Base-by-base conservation (phyloP, 1,140 invertebrate genomes). In the Apolygus lucorum region DNA sequence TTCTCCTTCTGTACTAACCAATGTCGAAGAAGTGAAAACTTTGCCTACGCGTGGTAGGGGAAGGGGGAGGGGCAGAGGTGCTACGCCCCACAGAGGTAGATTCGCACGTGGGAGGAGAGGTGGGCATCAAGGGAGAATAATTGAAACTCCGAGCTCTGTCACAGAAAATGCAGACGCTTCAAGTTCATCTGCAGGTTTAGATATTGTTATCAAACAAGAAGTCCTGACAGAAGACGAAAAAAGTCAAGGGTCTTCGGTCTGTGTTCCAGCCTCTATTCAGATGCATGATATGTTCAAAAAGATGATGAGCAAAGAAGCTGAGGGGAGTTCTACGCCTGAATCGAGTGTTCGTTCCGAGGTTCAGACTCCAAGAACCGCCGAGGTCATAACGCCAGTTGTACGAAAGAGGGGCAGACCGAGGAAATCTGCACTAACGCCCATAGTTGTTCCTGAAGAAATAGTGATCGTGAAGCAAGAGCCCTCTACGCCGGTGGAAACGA, bases 361-460 rank as follows among this genome's bases (percentile, higher is more conserved):
- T n/a, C n/a, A n/a, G n/a, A n/a, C n/a, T n/a, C n/a, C n/a, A n/a
- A n/a, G n/a, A n/a, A n/a, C n/a, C n/a, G n/a, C n/a, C n/a, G n/a
- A n/a, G n/a, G n/a, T n/a, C n/a, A n/a, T n/a, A n/a, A n/a, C n/a
- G n/a, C n/a, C n/a, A n/a, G n/a, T n/a, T n/a, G n/a, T n/a, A n/a
- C n/a, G 17, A 42, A 42, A 42, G 34, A 67, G 69, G 42, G 69
- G 69, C 21, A 54, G 69, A 11, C 69, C 69, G 1, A 67, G 69
- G 34, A 70, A 65, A 67, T 62, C 21, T 28, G 13, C 4, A 14
- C 28, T 1, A 14, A 11, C n/a, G 11, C 24, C 25, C 11, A 52
- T 28, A 28, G 59, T 28, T 59, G 66, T 24, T 26, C 59, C 4
- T 42, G 4, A 42, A 42, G 34, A 42, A 8, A 4, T 42, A 4